Conservation (phyloP, 2,113 vertebrate species). For the Rutilus rutilus region DNA sequence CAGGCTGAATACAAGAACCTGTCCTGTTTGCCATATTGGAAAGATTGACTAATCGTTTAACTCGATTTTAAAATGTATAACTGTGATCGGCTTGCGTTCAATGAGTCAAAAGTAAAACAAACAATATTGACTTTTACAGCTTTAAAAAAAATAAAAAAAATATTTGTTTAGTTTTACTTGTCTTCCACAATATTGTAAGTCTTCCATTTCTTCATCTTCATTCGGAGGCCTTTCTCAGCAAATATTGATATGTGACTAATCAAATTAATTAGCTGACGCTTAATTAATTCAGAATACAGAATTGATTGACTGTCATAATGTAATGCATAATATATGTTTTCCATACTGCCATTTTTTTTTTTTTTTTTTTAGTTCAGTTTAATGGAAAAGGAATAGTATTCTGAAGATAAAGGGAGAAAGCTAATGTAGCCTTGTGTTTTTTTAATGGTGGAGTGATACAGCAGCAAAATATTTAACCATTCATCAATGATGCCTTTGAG, state of each 20-base stretch:
- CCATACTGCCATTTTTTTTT: background rate
- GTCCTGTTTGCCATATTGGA: background rate
- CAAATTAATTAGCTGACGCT: background rate
- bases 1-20: background rate
- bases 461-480: background rate
- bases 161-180: background rate
- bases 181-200: background rate
- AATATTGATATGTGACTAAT: background rate
- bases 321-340: background rate
- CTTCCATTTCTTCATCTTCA: background rate
- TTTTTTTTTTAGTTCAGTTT: background rate
- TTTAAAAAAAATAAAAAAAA: background rate
- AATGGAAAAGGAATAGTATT: background rate
- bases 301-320: background rate
- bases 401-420: background rate
- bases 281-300: background rate
- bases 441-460: background rate
- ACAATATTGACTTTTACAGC: background rate
- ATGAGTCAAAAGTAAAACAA: background rate
- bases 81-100: background rate
- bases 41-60: background rate
- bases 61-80: background rate
- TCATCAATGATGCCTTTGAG: constrained; percentile 18
- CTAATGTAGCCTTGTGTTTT: background rate
- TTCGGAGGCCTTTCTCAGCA: background rate